These are phyloP conservation scores for Cryptocephalus primarius DNA, from an alignment of 2,888 invertebrate genomes.

Conservation along the genomic window DNA sequence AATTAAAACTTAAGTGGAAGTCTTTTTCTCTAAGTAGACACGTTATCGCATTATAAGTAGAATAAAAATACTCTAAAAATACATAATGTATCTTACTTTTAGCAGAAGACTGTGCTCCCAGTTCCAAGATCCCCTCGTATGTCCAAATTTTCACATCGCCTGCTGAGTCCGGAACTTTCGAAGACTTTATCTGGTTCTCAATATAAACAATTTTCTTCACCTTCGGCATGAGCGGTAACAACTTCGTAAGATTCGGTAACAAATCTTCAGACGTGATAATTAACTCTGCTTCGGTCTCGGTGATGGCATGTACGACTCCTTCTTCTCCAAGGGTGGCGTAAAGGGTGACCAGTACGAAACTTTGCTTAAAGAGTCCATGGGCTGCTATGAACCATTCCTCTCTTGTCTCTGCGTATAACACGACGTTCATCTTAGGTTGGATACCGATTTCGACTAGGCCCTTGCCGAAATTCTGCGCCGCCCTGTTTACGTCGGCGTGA, in stretches of 20 bases:
- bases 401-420: slow-evolving; percentile 90
- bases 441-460: slow-evolving; percentile 72
- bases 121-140: slow-evolving; percentile 56
- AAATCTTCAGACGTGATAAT: slow-evolving; percentile 86
- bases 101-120: slow-evolving; percentile 27
- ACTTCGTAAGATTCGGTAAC: slow-evolving; percentile 73
- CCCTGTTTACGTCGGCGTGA: slow-evolving; percentile 59
- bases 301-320: slow-evolving; percentile 88
- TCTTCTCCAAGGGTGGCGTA: slow-evolving; percentile 94
- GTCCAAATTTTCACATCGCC: slow-evolving; percentile 57
- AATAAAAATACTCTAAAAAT: too few relatives aligned
- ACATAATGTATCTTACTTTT: too few relatives aligned
- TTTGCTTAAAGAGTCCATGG: slow-evolving; percentile 88
- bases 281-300: slow-evolving; percentile 84
- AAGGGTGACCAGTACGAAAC: slow-evolving; percentile 86
- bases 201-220: slow-evolving; percentile 72
- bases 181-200: slow-evolving; percentile 60
- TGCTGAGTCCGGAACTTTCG: slow-evolving; percentile 31
- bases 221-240: slow-evolving; percentile 56
- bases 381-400: slow-evolving; percentile 95
- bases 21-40: too few relatives aligned
- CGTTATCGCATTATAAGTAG: too few relatives aligned
- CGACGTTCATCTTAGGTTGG: slow-evolving; percentile 59
- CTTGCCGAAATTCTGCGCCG: slow-evolving; percentile 64
- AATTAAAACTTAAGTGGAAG: too few relatives aligned